Evolutionary conservation across 2,797 vertebrate species (phyloP), one percentile per base, ranked within the genome.

Genomic region (Parauchenoglanis ngamensis): DNA sequence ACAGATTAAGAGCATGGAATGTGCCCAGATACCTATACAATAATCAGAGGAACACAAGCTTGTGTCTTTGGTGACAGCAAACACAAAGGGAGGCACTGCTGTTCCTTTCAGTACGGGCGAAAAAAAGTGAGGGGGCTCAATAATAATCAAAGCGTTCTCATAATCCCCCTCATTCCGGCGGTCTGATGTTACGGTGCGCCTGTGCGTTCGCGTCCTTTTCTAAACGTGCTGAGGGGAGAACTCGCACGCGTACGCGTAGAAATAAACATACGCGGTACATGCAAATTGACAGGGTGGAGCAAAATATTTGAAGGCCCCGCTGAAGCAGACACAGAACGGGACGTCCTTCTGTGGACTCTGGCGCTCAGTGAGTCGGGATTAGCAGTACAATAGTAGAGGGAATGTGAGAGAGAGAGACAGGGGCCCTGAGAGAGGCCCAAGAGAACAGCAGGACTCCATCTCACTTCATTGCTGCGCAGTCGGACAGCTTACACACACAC

Each of bases 301-400:
- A 13, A 85, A 86, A 94, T 93, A 93, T 95, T 92, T 93, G 92
- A 93, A 92, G 93, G 92, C 93, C 94, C 92, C 91, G 93, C 92
- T 92, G 93, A 93, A 92, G 88, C 94, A 94, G 93, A 91, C 94
- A 92, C 94, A 94, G 93, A 95, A 92, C 92, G 90, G 46, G 91
- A 93, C 94, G 94, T 95, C 94, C 95, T 95, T 90, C 91, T 94
- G 94, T 95, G 94, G 95, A 96, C 95, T 96, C 94, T 93, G 92
- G 94, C 94, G 94, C 94, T 96, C 94, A 95, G 94, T 93, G 93
- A 92, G 91, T 93, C 91, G 89, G 94, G 95, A 96, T 96, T 96
- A 96, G 94, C 92, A 88, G 91, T 94, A 96, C 95, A 95, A 96
- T 95, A 93, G 89, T 83, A 86, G 87, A 88, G 89, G 86, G 89